Evolutionary conservation across 2,113 vertebrate species (phyloP).

Genomic region (Eidolon helvum): DNA sequence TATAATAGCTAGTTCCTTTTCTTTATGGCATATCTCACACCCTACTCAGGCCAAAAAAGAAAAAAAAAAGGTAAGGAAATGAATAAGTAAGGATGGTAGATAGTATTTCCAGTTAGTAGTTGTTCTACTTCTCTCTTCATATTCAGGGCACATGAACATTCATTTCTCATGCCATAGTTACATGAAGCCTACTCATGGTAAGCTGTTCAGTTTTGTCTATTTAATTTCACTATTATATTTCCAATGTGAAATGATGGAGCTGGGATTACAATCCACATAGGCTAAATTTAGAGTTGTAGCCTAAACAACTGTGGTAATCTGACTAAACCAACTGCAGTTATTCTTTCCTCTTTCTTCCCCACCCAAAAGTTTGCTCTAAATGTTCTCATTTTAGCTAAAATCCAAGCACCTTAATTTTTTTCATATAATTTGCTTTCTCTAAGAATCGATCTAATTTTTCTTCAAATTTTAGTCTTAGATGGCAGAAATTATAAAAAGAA

Average conservation of each 20-base stretch:
- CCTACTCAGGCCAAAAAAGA: neutral
- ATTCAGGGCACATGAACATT: neutral
- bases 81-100: neutral
- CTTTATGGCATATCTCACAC: neutral
- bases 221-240: neutral
- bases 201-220: neutral
- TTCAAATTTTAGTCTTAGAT: neutral
- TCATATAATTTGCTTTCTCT: neutral
- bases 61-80: slow-evolving; percentile 17
- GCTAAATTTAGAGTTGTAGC: neutral
- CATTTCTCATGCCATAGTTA: neutral
- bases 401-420: neutral
- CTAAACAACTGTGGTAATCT: neutral
- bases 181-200: neutral
- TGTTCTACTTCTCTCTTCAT: neutral
- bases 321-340: neutral
- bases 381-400: neutral
- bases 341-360: neutral
- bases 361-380: neutral
- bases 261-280: neutral
- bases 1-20: slow-evolving; percentile 34
- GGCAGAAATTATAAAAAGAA: neutral
- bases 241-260: neutral
- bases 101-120: neutral
- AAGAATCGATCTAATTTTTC: neutral